Evolutionary conservation across 2,113 vertebrate species (phyloP).

Genomic region (Hemiscyllium ocellatum): DNA sequence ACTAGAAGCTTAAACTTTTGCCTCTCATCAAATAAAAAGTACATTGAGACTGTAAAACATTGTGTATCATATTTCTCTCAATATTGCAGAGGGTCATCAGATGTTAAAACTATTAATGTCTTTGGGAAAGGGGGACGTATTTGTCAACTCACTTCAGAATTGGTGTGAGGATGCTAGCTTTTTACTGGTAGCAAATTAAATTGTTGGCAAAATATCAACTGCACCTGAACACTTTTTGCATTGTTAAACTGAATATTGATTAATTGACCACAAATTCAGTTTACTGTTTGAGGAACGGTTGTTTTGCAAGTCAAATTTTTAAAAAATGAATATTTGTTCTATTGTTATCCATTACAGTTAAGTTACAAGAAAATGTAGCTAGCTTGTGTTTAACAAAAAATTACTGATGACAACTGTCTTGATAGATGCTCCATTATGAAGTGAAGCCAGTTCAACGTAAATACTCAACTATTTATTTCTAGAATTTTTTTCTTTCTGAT

Average conservation of each 20-base stretch:
- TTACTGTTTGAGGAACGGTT: background rate
- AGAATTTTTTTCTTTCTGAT: background rate
- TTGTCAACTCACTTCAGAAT: background rate
- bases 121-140: background rate
- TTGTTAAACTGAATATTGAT: background rate
- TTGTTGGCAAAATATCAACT: background rate
- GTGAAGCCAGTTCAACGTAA: background rate
- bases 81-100: background rate
- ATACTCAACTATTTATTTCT: background rate
- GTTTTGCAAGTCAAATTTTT: background rate
- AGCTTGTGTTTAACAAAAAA: background rate
- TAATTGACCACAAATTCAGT: background rate
- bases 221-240: background rate
- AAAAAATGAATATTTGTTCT: background rate
- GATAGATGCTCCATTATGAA: background rate
- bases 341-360: background rate
- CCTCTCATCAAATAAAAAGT: background rate
- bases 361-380: background rate
- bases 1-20: background rate
- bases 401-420: background rate
- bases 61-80: background rate
- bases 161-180: background rate
- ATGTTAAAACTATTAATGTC: background rate
- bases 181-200: background rate
- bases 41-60: background rate